Evolutionary conservation across 2,113 vertebrate genomes (phyloP).

Genomic region (Podiceps cristatus): DNA sequence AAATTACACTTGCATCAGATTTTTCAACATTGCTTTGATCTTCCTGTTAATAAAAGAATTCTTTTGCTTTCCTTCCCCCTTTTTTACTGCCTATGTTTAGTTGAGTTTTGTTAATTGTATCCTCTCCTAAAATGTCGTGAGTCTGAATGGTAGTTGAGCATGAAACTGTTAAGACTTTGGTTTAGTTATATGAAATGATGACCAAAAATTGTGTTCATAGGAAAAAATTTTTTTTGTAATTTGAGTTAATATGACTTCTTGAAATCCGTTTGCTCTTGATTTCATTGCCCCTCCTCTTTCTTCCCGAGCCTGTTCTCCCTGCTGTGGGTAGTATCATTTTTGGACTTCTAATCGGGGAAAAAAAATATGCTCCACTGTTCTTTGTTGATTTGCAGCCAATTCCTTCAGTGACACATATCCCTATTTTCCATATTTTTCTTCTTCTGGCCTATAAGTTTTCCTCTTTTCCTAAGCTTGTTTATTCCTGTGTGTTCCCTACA

Average conservation of each 20-base stretch:
- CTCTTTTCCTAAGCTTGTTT: neutral
- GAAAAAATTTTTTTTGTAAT: neutral
- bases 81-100: neutral
- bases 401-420: neutral
- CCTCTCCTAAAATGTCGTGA: neutral
- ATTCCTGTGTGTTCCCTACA: neutral
- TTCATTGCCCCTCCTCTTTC: neutral
- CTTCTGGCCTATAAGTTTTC: neutral
- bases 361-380: neutral
- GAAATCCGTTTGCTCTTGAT: neutral
- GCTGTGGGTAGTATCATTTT: neutral
- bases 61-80: neutral
- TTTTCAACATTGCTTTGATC: neutral
- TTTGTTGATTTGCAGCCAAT: neutral
- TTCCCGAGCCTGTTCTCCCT: neutral
- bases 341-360: neutral
- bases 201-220: neutral
- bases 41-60: neutral
- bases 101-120: neutral
- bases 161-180: neutral
- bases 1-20: neutral
- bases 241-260: neutral
- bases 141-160: neutral
- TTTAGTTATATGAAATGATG: neutral
- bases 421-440: neutral